These are phyloP conservation scores for Lophotis ruficrista DNA, from an alignment of 2,113 vertebrate species.

Conservation along the genomic window DNA sequence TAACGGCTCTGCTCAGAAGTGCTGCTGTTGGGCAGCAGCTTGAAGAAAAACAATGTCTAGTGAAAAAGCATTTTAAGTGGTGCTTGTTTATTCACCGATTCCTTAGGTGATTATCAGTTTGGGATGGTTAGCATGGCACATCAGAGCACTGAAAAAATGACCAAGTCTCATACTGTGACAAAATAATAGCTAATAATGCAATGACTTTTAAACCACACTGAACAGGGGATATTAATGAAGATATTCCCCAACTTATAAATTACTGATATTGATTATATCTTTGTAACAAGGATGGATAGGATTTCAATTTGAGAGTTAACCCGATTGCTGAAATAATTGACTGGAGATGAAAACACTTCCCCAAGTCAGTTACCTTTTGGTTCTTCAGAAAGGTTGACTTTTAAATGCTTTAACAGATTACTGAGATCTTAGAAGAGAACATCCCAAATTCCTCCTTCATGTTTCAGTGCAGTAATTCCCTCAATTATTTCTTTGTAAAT, in stretches of 20 bases:
- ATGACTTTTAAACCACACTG: background rate
- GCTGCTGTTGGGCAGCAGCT: background rate
- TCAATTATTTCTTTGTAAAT: background rate
- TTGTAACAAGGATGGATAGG: constrained; percentile 40
- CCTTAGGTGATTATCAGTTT: background rate
- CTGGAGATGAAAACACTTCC: constrained; percentile 15
- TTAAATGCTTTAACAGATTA: background rate
- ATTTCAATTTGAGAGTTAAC: constrained; percentile 46
- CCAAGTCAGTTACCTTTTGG: background rate
- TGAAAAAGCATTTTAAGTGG: constrained; percentile 5
- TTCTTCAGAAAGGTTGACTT: constrained; percentile 1
- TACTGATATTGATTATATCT: constrained; percentile 55
- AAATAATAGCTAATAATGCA: constrained; percentile 12
- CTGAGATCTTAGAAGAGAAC: background rate
- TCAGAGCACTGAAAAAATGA: constrained; percentile 5
- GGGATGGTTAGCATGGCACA: background rate
- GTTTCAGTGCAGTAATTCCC: background rate
- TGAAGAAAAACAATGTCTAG: background rate
- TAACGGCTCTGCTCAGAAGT: background rate
- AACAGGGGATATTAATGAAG: constrained; percentile 52
- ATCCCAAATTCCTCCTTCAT: background rate
- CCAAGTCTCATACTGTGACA: background rate
- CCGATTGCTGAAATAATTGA: constrained; percentile 35
- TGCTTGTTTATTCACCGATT: constrained; percentile 23
- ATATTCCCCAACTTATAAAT: constrained; percentile 15